Conservation (phyloP, 2,113 vertebrate genomes). For the Daboia siamensis region DNA sequence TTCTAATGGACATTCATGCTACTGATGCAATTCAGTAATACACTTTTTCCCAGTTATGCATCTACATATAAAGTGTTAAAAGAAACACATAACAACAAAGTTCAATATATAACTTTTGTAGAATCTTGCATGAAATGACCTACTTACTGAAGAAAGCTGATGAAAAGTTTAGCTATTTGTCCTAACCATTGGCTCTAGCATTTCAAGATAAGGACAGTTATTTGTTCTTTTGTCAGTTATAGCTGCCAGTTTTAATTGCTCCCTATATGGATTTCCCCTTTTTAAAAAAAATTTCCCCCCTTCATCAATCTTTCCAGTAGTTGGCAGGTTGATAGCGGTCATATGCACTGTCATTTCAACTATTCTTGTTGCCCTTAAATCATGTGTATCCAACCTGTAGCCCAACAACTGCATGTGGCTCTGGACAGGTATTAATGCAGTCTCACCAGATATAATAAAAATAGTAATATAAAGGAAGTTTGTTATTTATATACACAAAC, state of each 20-base stretch:
- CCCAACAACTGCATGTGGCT: not conserved
- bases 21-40: too few relatives aligned
- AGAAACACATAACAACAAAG: not conserved
- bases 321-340: not conserved
- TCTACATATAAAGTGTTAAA: not conserved
- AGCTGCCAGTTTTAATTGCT: not conserved
- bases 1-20: too few relatives aligned
- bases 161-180: not conserved
- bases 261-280: not conserved
- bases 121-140: not conserved
- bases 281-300: not conserved
- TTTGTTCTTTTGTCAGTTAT: not conserved
- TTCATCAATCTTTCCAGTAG: not conserved
- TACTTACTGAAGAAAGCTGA: not conserved
- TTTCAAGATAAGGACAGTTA: not conserved
- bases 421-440: not conserved
- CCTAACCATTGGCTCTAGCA: not conserved
- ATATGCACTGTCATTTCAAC: not conserved
- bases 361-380: not conserved
- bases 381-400: not conserved
- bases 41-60: too few relatives aligned
- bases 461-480: not conserved
- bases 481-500: too few relatives aligned
- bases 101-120: not conserved
- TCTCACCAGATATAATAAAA: not conserved